A percentile compares a stretch with the other conserved stretches of the same genome.
Evolutionary conservation across 2,797 vertebrate species (phyloP).

Genomic region (Tokudaia tokunoshimensis): DNA sequence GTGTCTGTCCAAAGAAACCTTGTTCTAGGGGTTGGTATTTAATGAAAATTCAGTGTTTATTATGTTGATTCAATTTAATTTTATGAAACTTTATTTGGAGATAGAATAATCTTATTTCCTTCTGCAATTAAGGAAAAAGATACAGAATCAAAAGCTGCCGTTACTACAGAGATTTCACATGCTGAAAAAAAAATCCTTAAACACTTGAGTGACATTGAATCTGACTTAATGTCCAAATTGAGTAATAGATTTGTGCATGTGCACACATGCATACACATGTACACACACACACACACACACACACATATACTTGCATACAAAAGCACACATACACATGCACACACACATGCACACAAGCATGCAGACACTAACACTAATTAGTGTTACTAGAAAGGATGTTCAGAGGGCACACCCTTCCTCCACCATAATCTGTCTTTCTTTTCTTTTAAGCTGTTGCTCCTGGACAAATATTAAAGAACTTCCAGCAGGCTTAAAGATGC

Average conservation of each 20-base stretch:
- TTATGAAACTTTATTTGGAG: not conserved
- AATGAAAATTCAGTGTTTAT: slow-evolving; percentile 19
- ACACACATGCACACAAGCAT: too few species aligned
- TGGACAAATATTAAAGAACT: not conserved
- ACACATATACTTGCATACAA: too few species aligned
- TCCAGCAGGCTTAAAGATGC: not conserved
- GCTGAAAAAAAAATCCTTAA: not conserved
- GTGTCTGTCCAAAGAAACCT: not conserved
- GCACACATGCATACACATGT: not conserved
- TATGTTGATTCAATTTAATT: slow-evolving; percentile 30
- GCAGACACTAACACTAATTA: not conserved
- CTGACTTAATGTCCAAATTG: not conserved
- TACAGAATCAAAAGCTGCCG: not conserved
- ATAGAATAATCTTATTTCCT: slow-evolving; percentile 29
- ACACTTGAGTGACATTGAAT: not conserved
- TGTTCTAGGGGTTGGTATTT: not conserved
- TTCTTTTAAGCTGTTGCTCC: not conserved
- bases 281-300: not conserved
- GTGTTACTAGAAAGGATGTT: not conserved
- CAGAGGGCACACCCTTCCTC: not conserved
- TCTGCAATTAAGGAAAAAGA: slow-evolving; percentile 32
- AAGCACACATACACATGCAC: too few species aligned
- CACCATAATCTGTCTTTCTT: not conserved
- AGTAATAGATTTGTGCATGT: not conserved
- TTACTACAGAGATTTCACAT: not conserved